A percentile compares a stretch with the other conserved stretches of the same genome.
These are phyloP conservation scores for Zaprionus lineosus DNA, from an alignment of 2,888 invertebrate genomes.

Conservation along the genomic window DNA sequence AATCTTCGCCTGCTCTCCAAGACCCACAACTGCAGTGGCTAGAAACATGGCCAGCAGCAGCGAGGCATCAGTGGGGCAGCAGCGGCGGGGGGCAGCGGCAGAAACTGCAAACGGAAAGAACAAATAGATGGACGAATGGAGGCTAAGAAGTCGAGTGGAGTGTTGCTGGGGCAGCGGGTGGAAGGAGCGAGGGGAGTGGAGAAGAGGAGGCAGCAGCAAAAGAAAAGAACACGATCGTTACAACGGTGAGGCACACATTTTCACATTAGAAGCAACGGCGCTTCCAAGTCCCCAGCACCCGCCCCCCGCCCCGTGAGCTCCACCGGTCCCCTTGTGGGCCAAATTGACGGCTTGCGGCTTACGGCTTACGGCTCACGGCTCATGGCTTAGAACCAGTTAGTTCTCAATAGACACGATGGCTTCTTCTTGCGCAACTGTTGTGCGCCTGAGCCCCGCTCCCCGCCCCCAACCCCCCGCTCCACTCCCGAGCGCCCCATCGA, in stretches of 20 bases:
- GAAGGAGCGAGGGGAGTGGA: neutral
- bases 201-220: neutral
- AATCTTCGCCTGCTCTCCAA: slow-evolving; percentile 64
- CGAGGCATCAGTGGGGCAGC: no score
- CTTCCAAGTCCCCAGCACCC: slow-evolving; percentile 53
- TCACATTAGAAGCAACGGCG: slow-evolving; percentile 74
- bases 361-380: no score
- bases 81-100: slow-evolving; percentile 12
- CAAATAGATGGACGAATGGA: neutral
- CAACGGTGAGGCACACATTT: slow-evolving; percentile 79
- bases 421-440: slow-evolving; percentile 62
- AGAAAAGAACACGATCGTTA: slow-evolving; percentile 32
- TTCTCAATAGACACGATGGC: slow-evolving; percentile 49
- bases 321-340: slow-evolving; percentile 16
- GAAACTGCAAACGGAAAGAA: slow-evolving; percentile 7
- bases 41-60: slow-evolving; percentile 25
- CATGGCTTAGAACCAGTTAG: slow-evolving; percentile 76
- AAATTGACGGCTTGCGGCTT: slow-evolving; percentile 58
- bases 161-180: no score
- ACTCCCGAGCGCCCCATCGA: neutral
- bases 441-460: neutral
- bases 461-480: neutral
- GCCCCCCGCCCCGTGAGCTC: neutral
- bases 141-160: no score
- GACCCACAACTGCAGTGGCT: slow-evolving; percentile 57